phyloP scores from a whole-genome alignment of 2,113 vertebrate species.

The Copsychus sechellarum region DNA sequence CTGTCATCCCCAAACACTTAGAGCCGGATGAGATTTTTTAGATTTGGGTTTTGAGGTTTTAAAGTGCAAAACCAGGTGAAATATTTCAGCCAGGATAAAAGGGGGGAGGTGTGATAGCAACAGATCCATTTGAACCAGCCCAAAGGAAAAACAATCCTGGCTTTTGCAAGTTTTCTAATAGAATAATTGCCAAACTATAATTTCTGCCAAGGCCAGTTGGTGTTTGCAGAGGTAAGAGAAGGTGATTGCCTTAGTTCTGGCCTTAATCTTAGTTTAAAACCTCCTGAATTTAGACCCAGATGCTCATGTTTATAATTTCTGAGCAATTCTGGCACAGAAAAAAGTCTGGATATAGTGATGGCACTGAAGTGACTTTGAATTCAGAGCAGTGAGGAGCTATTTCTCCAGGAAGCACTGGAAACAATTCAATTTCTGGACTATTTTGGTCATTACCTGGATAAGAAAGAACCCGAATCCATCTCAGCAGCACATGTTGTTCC shows the following conservation, averaged over 20 bases:
- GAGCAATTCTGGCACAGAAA: background rate
- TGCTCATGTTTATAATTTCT: background rate
- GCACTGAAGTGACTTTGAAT: background rate
- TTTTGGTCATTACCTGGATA: conserved; percentile 9
- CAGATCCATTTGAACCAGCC: accelerated
- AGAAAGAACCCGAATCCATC: background rate
- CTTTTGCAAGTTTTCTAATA: background rate
- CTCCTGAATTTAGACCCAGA: background rate
- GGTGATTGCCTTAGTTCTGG: background rate
- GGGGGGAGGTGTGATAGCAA: accelerated
- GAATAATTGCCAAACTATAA: background rate
- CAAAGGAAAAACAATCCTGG: background rate
- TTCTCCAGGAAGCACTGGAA: background rate
- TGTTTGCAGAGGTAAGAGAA: background rate
- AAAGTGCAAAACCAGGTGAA: background rate
- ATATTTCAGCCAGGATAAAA: background rate
- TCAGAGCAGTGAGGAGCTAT: background rate
- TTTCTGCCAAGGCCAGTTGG: background rate
- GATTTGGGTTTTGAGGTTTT: background rate
- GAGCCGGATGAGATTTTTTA: background rate
- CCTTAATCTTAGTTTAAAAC: background rate
- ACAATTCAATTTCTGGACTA: background rate
- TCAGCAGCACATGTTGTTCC: background rate
- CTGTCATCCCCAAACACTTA: background rate
- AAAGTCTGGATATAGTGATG: background rate